Base-by-base conservation (phyloP, 2,797 vertebrate genomes). In the Acomys russatus region DNA sequence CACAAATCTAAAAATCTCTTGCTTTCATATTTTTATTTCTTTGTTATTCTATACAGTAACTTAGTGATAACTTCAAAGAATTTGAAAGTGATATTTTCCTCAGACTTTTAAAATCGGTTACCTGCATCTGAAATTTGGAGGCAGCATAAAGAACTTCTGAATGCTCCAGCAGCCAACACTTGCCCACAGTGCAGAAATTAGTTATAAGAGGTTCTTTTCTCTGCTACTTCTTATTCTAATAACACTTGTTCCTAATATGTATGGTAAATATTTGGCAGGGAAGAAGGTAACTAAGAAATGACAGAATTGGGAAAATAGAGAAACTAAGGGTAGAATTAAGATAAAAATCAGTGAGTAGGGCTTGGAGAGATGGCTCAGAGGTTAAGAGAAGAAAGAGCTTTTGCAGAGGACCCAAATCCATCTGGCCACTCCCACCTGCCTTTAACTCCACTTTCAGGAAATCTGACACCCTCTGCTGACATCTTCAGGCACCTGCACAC, bases 21-120 rank as follows among this genome's bases (percentile, higher is more conserved):
- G 25, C 15, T 76, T 93, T 76, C 70, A 14, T 12, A 49, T 56
- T 88, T 95, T 78, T 82, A 28, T 79, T 93, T 93, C 14, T 66
- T 86, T 94, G n/a, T 93, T 76, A 20, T 80, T 71, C 71, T 88
- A 3, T 44, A 59, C 28, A 94, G 64, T 59, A 88, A 54, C 2
- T 73, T 61, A 56, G 91, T 61, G 38, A 66, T 74, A 63, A 78
- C 38, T 89, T 68, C 6, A 30, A 92, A 73, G 25, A 76, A 28
- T 28, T 78, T 79, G 22, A 90, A 64, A 56, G 22, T 18, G 0
- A 56, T 90, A 11, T 86, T 35, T 63, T 88, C 15, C 9, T 54
- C 35, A 59, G n/a, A 30, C 25, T 94, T 94, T 66, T 73, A 73
- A 88, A 92, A 22, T 23, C 49, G 73, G 64, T 88, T 82, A 56